Evolutionary conservation across 1,140 invertebrate species (phyloP).

Genomic region (Pinna nobilis): DNA sequence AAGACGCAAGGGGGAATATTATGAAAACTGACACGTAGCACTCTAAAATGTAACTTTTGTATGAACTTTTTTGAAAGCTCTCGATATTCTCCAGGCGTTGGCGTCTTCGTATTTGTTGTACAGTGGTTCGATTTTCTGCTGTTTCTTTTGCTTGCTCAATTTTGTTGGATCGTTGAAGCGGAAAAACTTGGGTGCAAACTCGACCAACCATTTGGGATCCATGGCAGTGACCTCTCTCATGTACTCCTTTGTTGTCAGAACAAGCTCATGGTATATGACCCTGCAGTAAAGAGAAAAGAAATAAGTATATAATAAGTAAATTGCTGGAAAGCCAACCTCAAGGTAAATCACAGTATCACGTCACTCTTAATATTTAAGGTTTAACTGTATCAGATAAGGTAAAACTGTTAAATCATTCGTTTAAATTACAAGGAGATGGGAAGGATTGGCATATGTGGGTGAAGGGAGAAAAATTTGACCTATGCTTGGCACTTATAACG

Average conservation of each 20-base stretch:
- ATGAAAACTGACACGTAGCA: background rate
- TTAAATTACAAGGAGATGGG: too few relatives aligned
- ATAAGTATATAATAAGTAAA: too few relatives aligned
- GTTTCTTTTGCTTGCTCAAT: slow-evolving; percentile 99
- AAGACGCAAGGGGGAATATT: background rate
- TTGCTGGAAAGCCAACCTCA: background rate
- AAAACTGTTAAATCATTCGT: too few relatives aligned
- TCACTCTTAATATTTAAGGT: too few relatives aligned
- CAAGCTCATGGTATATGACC: slow-evolving; percentile 99
- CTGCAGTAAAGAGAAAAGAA: too few relatives aligned
- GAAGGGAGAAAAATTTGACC: too few relatives aligned
- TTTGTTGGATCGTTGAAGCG: slow-evolving; percentile 99
- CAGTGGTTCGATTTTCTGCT: slow-evolving; percentile 97
- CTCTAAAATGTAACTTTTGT: slow-evolving; percentile 74
- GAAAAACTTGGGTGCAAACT: slow-evolving; percentile 99
- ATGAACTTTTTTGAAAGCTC: slow-evolving; percentile 77
- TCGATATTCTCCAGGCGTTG: slow-evolving; percentile 98
- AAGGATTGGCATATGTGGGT: too few relatives aligned
- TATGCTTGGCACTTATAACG: too few relatives aligned
- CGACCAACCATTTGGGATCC: slow-evolving; percentile 99
- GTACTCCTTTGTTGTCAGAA: slow-evolving; percentile 99
- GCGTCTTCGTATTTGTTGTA: slow-evolving; percentile 99
- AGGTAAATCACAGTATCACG: background rate
- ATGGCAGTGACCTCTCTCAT: slow-evolving; percentile 99
- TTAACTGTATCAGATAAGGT: too few relatives aligned